Base-by-base conservation (phyloP, 2,888 invertebrate genomes). In the Griposia aprilina region DNA sequence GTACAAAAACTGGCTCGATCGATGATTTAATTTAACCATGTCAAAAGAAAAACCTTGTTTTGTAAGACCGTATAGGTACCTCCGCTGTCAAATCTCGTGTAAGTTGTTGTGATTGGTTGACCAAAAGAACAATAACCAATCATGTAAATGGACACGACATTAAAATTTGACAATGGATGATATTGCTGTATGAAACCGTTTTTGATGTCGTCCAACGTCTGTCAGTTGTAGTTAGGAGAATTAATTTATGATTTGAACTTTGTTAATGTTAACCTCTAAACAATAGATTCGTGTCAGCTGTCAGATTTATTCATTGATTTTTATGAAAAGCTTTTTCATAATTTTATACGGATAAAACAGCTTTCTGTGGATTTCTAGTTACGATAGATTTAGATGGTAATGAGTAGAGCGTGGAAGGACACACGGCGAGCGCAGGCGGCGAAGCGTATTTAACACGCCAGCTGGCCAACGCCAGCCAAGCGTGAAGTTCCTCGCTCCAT, bases 401-500 rank as follows among this genome's bases (percentile, higher is more conserved):
- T 84, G 86, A 81, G 87, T 88, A 79, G 62, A 87, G 76, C 74
- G 79, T 87, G 80, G 82, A 87, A 87, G 83, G 83, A 84, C 85
- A 83, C 82, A 82, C 81, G 86, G 89, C 86, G 88, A 86, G 88
- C 80, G 86, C 81, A 89, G 83, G 93, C 94, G 93, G 82, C 91
- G 91, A 93, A 92, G 93, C 93, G 95, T 85, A 92, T 86, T 89
- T 94, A 96, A 96, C 91, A 82, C 88, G 92, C 79, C 89, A 80
- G 89, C 89, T 90, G 88, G 87, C 85, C 88, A 92, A 88, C 86
- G 88, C 74, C 88, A 93, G 89, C 66, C 89, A 92, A 92, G 92
- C 93, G 94, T 95, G 90, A 94, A 93, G 89, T 89, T 91, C 90
- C 91, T 88, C 91, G 91, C 91, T 91, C 93, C 92, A 92, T 93